phyloP scores from a whole-genome alignment of 2,797 vertebrate species.

The Ptychadena robeensis region DNA sequence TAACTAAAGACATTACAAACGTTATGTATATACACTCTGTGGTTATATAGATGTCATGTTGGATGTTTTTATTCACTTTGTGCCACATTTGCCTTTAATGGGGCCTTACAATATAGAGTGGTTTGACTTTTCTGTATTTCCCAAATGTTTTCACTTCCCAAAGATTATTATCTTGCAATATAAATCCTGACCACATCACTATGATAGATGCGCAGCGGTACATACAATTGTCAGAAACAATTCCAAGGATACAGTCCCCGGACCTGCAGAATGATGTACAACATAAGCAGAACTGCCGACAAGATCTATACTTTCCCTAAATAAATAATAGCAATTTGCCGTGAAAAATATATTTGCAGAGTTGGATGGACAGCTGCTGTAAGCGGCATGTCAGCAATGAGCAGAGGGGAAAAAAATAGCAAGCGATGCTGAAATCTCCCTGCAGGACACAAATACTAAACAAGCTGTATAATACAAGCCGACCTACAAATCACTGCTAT shows the following conservation, averaged over 20 bases:
- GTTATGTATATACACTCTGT: no score
- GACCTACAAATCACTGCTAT: conserved; percentile 56
- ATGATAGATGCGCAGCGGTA: conserved; percentile 5
- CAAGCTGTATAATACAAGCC: conserved; percentile 59
- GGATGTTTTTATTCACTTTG: neutral
- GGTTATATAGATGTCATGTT: neutral
- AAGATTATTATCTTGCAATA: neutral
- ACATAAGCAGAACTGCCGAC: conserved; percentile 34
- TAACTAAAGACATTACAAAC: no score
- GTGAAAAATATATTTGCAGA: conserved; percentile 41
- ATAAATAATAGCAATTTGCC: conserved; percentile 54
- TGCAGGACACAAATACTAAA: conserved; percentile 57
- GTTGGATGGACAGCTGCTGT: conserved; percentile 60
- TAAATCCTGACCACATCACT: conserved; percentile 17
- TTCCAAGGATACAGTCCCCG: conserved; percentile 16
- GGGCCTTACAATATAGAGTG: neutral
- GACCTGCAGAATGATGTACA: conserved; percentile 41
- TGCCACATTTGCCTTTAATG: neutral
- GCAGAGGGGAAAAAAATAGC: conserved; percentile 57
- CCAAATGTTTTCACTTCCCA: neutral
- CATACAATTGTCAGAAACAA: conserved; percentile 8
- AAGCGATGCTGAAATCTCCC: conserved; percentile 52
- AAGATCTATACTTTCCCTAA: conserved; percentile 46
- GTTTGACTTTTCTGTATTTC: neutral
- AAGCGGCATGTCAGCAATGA: conserved; percentile 63